Conservation (phyloP, 2,113 vertebrate species). For the Camelus bactrianus region DNA sequence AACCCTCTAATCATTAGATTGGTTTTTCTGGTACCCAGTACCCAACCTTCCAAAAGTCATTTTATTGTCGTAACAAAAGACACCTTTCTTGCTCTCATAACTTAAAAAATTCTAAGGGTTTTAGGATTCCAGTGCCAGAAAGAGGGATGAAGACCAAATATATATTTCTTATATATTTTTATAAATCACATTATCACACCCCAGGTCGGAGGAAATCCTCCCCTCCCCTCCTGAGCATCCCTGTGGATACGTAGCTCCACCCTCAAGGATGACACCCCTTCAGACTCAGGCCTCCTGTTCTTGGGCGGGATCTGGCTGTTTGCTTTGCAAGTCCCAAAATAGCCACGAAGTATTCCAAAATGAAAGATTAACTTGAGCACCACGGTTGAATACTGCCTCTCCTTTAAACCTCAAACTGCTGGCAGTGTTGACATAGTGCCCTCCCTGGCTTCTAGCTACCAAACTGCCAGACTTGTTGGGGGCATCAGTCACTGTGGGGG, state of each 20-base stretch:
- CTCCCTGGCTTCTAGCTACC: not conserved
- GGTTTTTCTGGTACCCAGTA: not conserved
- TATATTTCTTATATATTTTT: not conserved
- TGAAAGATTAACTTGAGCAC: not conserved
- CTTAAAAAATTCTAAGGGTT: not conserved
- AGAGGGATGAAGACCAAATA: not conserved
- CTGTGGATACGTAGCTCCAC: not conserved
- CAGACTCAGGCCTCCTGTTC: not conserved
- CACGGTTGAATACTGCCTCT: not conserved
- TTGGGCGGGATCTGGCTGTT: not conserved
- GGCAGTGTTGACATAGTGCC: not conserved
- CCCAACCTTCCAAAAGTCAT: not conserved
- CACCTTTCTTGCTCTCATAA: not conserved
- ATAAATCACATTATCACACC: not conserved
- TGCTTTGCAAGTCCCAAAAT: not conserved
- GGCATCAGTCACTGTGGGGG: not conserved
- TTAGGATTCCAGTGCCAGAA: not conserved
- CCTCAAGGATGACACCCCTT: not conserved
- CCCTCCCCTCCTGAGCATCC: too few relatives aligned
- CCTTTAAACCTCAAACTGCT: not conserved
- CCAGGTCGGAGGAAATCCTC: not conserved
- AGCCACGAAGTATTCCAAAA: not conserved
- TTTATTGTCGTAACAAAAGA: not conserved
- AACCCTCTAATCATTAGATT: not conserved
- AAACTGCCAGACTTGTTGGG: not conserved